phyloP scores from a whole-genome alignment of 30 jellyfish, hydroid and myxozoan genomes.

The Chrysaora quinquecirrha region DNA sequence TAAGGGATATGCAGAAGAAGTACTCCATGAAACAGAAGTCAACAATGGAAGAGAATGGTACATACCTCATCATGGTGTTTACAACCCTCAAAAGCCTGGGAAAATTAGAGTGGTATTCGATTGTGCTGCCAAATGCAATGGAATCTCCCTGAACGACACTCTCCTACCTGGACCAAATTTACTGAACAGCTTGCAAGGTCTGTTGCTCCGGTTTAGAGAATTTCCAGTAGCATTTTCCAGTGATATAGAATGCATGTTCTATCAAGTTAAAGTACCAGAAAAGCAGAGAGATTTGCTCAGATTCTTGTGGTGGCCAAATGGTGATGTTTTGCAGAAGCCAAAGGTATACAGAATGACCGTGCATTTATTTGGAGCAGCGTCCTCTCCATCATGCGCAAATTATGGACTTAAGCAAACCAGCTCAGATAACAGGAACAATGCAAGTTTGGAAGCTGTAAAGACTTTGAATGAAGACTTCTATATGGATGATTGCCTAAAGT shows the following conservation, averaged over 20 bases:
- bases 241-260: background rate
- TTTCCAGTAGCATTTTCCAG: background rate
- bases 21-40: background rate
- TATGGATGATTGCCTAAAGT: background rate
- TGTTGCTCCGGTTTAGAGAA: background rate
- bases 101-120: background rate
- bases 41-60: background rate
- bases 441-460: slow-evolving; percentile 47
- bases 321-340: background rate
- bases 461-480: slow-evolving; percentile 25
- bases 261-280: background rate
- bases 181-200: background rate
- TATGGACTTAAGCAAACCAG: slow-evolving; percentile 47
- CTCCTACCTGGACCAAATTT: slow-evolving; percentile 48
- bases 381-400: slow-evolving; percentile 6
- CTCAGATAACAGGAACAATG: slow-evolving; percentile 27
- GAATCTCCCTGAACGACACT: slow-evolving; percentile 33
- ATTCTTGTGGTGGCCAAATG: background rate
- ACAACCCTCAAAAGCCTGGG: slow-evolving; percentile 35
- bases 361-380: slow-evolving; percentile 56
- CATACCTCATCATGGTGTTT: slow-evolving; percentile 59
- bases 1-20: background rate
- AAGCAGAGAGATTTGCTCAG: background rate
- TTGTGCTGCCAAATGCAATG: slow-evolving; percentile 44
- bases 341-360: slow-evolving; percentile 27